Base-by-base conservation (phyloP, 2,797 vertebrate species). In the Tolypeutes matacus region DNA sequence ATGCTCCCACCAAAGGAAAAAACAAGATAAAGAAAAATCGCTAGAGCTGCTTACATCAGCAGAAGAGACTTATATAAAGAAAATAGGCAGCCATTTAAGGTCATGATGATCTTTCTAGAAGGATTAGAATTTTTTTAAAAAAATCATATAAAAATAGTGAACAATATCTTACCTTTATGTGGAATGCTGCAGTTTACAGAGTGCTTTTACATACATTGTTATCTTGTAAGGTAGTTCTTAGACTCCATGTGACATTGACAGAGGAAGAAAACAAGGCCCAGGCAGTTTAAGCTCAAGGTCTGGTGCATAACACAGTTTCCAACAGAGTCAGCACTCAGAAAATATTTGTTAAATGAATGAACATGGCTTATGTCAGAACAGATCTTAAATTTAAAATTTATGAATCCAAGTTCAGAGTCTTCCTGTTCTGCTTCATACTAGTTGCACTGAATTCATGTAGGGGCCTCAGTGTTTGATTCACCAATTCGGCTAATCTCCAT, bases 21-120 rank as follows among this genome's bases (percentile, higher is more conserved):
- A 70, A 83, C 46, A n/a, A 60, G 36, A 56, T 29, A n/a, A 94
- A 91, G 80, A 82, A 76, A 96, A 89, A 75, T 89, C 73, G 51
- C 83, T 70, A 27, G 65, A 27, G 67, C 83, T 80, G 42, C 31
- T 77, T 94, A 42, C 81, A 83, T 82, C 72, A 93, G 82, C 86
- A 91, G 34, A 94, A 94, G 72, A 85, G 29, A 53, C 65, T 94
- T 92, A 67, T 31, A 42, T 60, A 86, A 93, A 82, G 95, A 92
- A 95, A 39, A 70, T n/a, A 90, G 72, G 53, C 93, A 64, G 64
- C 21, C 53, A 7, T 60, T 85, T 78, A 95, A 73, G 69, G 62
- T 78, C 89, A 93, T 84, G 81, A 91, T 77, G 86, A 93, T 17
- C 42, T 64, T 91, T 92, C 89, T 82, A 80, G 86, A 86, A 93